A percentile compares a stretch with the other conserved stretches of the same genome.
phyloP scores from a whole-genome alignment of 2,113 vertebrate species.

The Bagarius yarrelli region DNA sequence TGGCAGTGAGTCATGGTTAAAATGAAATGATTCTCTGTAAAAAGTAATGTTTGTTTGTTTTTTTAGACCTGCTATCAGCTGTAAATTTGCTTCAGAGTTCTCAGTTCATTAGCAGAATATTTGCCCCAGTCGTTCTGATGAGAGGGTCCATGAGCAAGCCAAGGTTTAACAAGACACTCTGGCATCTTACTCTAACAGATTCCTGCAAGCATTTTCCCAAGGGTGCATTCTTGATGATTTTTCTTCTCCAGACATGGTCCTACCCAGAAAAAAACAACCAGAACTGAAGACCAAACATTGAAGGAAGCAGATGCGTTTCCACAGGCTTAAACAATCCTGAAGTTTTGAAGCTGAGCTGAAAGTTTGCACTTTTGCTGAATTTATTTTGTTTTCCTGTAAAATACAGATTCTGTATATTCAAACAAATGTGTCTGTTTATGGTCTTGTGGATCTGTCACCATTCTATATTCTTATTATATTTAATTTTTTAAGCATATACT shows the following conservation, averaged over 20 bases:
- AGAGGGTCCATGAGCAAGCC: slow-evolving; percentile 12
- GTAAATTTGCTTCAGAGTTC: slow-evolving; percentile 6
- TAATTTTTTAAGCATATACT: too few species aligned
- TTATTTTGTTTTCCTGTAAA: neutral
- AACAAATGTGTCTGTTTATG: neutral
- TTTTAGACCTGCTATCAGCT: slow-evolving; percentile 8
- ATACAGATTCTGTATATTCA: neutral
- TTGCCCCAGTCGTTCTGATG: slow-evolving; percentile 31
- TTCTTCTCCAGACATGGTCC: slow-evolving; percentile 13
- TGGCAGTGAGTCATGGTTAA: neutral
- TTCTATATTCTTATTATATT: neutral
- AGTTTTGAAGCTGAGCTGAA: neutral
- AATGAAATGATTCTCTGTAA: neutral
- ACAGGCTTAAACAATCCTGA: neutral
- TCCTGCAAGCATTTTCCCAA: slow-evolving; percentile 4
- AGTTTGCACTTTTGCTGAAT: neutral
- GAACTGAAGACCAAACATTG: neutral
- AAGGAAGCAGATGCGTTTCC: slow-evolving; percentile 24
- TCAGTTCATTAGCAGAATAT: slow-evolving; percentile 10
- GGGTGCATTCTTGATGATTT: slow-evolving; percentile 13
- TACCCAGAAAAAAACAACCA: neutral
- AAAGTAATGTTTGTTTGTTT: neutral
- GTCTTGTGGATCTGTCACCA: neutral
- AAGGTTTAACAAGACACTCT: slow-evolving; percentile 38
- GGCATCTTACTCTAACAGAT: slow-evolving; percentile 6